Evolutionary conservation across 2,113 vertebrate species (phyloP), one percentile per base, ranked within the genome.

Genomic region (Centropus bengalensis): DNA sequence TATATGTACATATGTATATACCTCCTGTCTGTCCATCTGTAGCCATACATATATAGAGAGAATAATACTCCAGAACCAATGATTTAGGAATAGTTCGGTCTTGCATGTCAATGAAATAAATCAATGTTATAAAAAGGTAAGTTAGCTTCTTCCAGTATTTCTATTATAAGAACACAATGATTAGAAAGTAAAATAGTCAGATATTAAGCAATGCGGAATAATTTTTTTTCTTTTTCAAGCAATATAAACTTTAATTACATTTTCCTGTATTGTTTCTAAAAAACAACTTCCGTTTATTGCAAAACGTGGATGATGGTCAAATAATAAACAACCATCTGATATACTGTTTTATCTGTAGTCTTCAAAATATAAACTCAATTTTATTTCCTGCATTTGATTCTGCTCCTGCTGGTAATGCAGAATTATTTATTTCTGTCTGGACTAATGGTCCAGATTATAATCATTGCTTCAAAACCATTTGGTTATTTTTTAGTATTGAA

Each of bases 391-490:
- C 40, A 40, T 23, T 73, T 9, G 1, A 7, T 86, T 85, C 1
- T 1, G 55, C 58, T 82, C 79, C 78, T 88, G 67, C 51, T 88
- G 49, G 83, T 73, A 92, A 91, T 83, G 58, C 47, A 66, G 49
- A 76, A 68, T 69, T 86, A 33, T 86, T 89, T 82, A 49, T 91
- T 93, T 95, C 20, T 62, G 84, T 82, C 40, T 82, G 22, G 42
- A 73, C 14, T 85, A 73, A 58, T 73, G 30, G 55, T 88, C 12
- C 32, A 47, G 33, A 58, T 91, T 79, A 45, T 58, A 73, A 28
- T 42, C 8, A 33, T 33, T 86, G 24, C 67, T 73, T 54, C 45
- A 73, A 66, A 81, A 54, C 27, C 38, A 7, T 26, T 63, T 54
- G 36, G 36, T 36, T 36, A 36, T 82, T 86, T 55, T 68, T 69